Conservation (phyloP, 2,113 vertebrate species). For the Sorex araneus region DNA sequence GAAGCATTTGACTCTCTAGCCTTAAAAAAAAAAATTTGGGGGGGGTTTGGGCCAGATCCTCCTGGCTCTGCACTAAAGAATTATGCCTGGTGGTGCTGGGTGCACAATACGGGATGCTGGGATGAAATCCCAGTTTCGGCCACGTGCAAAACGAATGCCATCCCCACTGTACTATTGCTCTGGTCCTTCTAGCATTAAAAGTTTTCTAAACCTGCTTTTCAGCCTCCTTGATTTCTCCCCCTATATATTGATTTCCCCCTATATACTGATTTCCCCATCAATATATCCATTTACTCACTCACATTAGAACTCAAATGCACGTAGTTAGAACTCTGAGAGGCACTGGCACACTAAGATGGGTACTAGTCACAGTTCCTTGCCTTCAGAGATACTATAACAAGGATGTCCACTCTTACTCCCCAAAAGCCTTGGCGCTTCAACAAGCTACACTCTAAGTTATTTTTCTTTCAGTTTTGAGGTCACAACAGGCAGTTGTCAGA, state of each 20-base stretch:
- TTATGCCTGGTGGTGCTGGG: too few species aligned
- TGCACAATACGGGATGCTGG: too few species aligned
- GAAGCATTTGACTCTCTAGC: background rate
- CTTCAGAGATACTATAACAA: background rate
- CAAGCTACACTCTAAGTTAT: background rate
- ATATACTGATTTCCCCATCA: background rate
- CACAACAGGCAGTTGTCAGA: too few species aligned
- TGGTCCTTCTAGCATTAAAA: too few species aligned
- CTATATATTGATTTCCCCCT: background rate
- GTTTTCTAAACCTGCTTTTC: conserved; percentile 34
- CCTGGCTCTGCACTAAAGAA: too few species aligned
- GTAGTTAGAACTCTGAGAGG: background rate
- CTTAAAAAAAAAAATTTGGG: too few species aligned
- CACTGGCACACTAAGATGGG: background rate
- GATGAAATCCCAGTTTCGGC: too few species aligned
- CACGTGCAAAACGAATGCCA: too few species aligned
- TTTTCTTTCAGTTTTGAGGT: too few species aligned
- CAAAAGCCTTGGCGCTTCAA: background rate
- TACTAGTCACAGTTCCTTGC: background rate
- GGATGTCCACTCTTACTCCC: background rate
- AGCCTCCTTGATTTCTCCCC: background rate
- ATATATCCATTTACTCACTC: conserved; percentile 22
- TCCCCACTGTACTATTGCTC: too few species aligned
- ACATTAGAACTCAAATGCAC: background rate
- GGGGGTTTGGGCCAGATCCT: too few species aligned